Conservation (phyloP, 1,140 invertebrate species). For the Drosophila kohkoa region DNA sequence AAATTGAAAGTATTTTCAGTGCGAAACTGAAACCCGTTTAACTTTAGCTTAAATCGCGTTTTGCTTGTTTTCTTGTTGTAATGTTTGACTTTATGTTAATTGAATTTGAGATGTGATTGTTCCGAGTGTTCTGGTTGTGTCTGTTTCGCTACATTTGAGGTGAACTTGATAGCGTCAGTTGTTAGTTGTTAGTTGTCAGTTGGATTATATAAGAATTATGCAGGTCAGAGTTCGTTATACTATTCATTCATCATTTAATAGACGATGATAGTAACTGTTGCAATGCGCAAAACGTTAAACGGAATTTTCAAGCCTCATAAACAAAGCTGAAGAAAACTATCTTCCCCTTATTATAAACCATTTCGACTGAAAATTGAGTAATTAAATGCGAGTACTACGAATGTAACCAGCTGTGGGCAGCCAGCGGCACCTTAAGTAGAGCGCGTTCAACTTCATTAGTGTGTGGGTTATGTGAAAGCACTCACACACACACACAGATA, state of each 20-base stretch:
- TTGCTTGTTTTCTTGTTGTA: background rate
- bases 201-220: constrained; percentile 21
- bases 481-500: constrained; percentile 1
- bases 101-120: constrained; percentile 3
- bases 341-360: constrained; percentile 5
- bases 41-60: background rate
- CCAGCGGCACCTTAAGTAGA: constrained; percentile 58
- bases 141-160: background rate
- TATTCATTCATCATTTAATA: constrained; percentile 1
- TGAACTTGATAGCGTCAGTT: background rate
- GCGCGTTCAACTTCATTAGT: constrained; percentile 59
- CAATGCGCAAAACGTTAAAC: constrained; percentile 25
- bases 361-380: constrained; percentile 40
- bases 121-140: background rate
- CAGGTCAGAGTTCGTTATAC: constrained; percentile 20
- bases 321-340: constrained; percentile 8
- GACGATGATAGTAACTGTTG: constrained; percentile 10
- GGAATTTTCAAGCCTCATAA: constrained; percentile 44
- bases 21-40: constrained; percentile 22
- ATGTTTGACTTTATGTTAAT: constrained; percentile 20
- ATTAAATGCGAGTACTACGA: constrained; percentile 53
- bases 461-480: constrained; percentile 49
- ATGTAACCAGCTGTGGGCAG: constrained; percentile 26
- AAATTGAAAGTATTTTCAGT: constrained; percentile 30
- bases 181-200: background rate